phyloP scores from a whole-genome alignment of 2,888 invertebrate genomes.

The Branchipolynoe longqiensis region DNA sequence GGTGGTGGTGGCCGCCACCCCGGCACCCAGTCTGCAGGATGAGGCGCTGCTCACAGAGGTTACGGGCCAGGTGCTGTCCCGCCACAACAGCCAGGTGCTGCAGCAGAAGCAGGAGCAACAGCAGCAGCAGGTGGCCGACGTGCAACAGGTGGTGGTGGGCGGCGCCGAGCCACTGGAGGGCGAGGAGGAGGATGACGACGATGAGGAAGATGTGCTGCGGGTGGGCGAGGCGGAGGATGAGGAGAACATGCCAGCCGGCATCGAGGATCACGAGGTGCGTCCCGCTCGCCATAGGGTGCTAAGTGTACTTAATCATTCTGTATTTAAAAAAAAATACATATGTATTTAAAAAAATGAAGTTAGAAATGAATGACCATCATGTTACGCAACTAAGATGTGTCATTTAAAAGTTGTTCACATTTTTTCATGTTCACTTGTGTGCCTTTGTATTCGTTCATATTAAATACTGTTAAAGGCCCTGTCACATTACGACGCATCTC shows the following conservation, averaged over 20 bases:
- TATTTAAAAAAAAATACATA: too few species aligned
- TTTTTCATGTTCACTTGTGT: too few species aligned
- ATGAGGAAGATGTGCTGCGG: conserved; percentile 46
- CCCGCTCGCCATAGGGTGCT: too few species aligned
- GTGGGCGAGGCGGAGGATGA: conserved; percentile 57
- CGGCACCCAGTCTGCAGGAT: not conserved
- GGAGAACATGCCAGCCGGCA: conserved; percentile 1
- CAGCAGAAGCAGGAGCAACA: conserved; percentile 18
- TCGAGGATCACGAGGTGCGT: conserved; percentile 50
- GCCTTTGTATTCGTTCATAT: too few species aligned
- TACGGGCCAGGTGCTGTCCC: conserved; percentile 16
- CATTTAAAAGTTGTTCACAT: too few species aligned
- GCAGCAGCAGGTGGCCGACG: conserved; percentile 26
- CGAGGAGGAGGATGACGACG: conserved; percentile 54
- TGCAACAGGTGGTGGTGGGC: conserved; percentile 15
- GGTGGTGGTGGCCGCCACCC: not conserved
- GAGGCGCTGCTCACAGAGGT: conserved; percentile 34
- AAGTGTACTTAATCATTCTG: too few species aligned
- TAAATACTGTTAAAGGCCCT: too few species aligned
- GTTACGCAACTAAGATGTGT: too few species aligned
- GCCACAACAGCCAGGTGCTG: conserved; percentile 8
- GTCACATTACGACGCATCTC: too few species aligned
- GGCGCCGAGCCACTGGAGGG: not conserved
- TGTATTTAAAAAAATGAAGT: too few species aligned
- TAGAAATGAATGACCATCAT: too few species aligned